phyloP scores from a whole-genome alignment of 2,888 invertebrate species.

The Trichogramma evanescens region DNA sequence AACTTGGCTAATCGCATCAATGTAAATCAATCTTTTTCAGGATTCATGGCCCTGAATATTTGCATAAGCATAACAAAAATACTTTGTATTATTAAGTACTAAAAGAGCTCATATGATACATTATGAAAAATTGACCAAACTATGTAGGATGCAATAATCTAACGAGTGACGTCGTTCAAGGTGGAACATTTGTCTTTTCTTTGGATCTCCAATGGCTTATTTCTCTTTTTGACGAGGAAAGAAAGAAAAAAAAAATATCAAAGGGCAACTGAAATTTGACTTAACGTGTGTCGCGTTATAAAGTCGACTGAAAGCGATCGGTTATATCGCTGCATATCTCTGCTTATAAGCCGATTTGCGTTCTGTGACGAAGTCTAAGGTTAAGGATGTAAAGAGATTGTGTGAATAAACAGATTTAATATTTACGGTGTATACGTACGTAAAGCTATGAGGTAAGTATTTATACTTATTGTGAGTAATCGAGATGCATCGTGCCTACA shows the following conservation, averaged over 20 bases:
- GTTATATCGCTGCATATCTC: slow-evolving; percentile 4
- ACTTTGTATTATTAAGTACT: no score
- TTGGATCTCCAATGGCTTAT: no score
- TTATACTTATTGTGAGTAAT: slow-evolving; percentile 5
- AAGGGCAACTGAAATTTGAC: background rate
- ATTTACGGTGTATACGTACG: slow-evolving; percentile 12
- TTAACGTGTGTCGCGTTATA: background rate
- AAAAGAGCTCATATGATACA: no score
- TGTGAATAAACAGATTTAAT: slow-evolving; percentile 21
- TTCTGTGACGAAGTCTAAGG: background rate
- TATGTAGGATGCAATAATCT: no score
- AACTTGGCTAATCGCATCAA: no score
- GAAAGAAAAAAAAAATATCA: background rate
- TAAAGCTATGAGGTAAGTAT: background rate
- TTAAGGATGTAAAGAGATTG: slow-evolving; percentile 5
- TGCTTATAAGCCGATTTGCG: slow-evolving; percentile 14
- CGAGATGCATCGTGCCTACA: background rate
- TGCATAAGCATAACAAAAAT: no score
- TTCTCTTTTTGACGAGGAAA: no score
- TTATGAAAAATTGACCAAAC: no score
- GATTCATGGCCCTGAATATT: no score
- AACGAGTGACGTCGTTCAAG: no score
- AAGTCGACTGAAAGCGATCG: slow-evolving; percentile 6
- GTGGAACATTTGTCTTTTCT: no score
- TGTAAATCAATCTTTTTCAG: no score